Percentiles rank a stretch among this genome's conserved stretches.
phyloP scores from a whole-genome alignment of 2,797 vertebrate species.

The Falco columbarius region DNA sequence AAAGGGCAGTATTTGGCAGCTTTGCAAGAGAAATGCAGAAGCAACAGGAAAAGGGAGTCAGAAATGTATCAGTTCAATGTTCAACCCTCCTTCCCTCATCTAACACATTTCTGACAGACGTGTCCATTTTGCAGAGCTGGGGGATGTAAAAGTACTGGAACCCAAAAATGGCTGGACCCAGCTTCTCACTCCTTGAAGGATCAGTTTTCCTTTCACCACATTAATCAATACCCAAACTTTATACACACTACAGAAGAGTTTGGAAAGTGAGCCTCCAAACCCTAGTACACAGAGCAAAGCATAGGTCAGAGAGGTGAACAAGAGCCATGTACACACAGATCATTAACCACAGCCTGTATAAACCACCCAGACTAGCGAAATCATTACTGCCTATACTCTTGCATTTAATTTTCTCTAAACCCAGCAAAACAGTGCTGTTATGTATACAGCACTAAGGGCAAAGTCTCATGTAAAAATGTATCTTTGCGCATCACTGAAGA shows the following conservation, averaged over 20 bases:
- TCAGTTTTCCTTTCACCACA: background rate
- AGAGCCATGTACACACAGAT: background rate
- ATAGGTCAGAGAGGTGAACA: background rate
- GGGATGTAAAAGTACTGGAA: accelerated
- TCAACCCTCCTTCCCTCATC: background rate
- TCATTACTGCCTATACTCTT: background rate
- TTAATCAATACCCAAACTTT: background rate
- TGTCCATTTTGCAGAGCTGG: background rate
- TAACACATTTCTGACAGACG: background rate
- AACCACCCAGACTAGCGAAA: background rate
- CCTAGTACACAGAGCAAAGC: background rate
- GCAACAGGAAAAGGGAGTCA: background rate
- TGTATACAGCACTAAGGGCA: background rate
- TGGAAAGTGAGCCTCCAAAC: background rate
- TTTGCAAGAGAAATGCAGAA: background rate
- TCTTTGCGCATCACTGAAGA: background rate
- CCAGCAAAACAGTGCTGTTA: background rate
- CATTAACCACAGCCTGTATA: background rate
- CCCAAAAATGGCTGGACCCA: background rate
- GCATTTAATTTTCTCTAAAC: background rate
- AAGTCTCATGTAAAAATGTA: background rate
- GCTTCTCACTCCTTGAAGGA: background rate
- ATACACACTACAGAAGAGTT: background rate
- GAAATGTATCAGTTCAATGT: background rate
- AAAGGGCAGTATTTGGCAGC: background rate